Conservation (phyloP, 2,888 invertebrate genomes). For the Campoplex nolae region DNA sequence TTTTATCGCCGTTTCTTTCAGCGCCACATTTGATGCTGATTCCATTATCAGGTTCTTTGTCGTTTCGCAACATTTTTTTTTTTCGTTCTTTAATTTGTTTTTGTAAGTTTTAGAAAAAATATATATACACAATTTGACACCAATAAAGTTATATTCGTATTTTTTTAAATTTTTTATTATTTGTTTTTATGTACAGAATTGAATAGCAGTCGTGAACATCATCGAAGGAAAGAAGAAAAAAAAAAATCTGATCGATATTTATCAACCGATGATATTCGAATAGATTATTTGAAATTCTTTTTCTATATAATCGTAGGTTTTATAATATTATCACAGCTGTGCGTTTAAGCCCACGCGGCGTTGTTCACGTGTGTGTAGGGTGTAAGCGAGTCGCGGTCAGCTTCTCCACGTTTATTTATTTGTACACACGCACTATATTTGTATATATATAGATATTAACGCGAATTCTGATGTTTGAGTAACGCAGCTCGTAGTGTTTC, state of each 20-base stretch:
- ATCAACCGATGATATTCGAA: not conserved
- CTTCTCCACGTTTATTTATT: slow-evolving; percentile 21
- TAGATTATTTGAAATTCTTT: slow-evolving; percentile 25
- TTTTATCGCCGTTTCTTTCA: slow-evolving; percentile 72
- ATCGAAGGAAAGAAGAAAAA: not conserved
- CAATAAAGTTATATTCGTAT: slow-evolving; percentile 43
- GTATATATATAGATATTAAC: not conserved
- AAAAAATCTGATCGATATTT: not conserved
- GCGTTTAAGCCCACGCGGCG: slow-evolving; percentile 56
- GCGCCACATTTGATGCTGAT: slow-evolving; percentile 82
- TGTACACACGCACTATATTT: slow-evolving; percentile 6
- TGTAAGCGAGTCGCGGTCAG: not conserved
- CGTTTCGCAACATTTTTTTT: slow-evolving; percentile 75
- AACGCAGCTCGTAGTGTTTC: not conserved
- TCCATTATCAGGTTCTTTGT: slow-evolving; percentile 82
- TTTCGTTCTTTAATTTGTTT: slow-evolving; percentile 33
- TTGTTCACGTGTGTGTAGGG: slow-evolving; percentile 12
- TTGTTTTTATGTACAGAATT: slow-evolving; percentile 47
- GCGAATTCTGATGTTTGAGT: slow-evolving; percentile 1
- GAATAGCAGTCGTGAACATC: slow-evolving; percentile 42
- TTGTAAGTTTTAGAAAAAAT: slow-evolving; percentile 66
- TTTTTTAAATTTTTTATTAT: slow-evolving; percentile 1
- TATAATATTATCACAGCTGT: slow-evolving; percentile 63
- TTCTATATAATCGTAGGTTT: slow-evolving; percentile 38
- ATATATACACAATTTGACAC: slow-evolving; percentile 68